Percentiles rank a stretch among this genome's conserved stretches.
Evolutionary conservation across 2,113 vertebrate genomes (phyloP).

Genomic region (Morone chrysops): DNA sequence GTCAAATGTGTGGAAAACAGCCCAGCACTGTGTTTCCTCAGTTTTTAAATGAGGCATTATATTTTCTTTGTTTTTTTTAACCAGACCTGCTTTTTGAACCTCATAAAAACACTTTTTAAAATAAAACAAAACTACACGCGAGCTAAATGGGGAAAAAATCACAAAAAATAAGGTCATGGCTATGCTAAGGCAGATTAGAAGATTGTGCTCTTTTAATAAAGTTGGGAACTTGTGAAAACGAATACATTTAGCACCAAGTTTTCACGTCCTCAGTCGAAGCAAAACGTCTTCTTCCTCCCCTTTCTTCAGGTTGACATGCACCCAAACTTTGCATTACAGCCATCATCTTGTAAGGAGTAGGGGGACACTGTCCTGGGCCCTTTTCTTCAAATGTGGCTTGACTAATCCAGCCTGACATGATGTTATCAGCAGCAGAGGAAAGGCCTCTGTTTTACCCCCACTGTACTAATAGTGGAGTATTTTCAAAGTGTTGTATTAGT

Average conservation of each 20-base stretch:
- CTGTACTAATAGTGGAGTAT: too few relatives aligned
- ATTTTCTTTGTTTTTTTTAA: not conserved
- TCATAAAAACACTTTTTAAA: not conserved
- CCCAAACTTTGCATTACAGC: not conserved
- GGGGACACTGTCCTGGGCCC: not conserved
- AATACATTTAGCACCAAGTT: not conserved
- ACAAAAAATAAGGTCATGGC: not conserved
- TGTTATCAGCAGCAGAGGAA: too few relatives aligned
- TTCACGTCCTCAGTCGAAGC: not conserved
- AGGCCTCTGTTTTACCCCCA: too few relatives aligned
- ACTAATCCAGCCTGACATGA: too few relatives aligned
- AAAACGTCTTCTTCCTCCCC: not conserved
- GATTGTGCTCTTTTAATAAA: not conserved
- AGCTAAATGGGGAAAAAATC: not conserved
- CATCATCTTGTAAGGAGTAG: not conserved
- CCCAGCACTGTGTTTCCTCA: not conserved
- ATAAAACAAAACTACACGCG: not conserved
- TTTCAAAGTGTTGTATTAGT: too few relatives aligned
- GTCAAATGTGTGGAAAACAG: constrained; percentile 16
- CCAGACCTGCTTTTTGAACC: not conserved
- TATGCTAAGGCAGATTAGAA: not conserved
- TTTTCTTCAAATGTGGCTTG: too few relatives aligned
- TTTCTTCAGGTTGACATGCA: not conserved
- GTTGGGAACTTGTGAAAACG: too few relatives aligned
- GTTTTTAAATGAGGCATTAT: not conserved